Evolutionary conservation across 2,797 vertebrate species (phyloP).

Genomic region (Odontamblyopus rebecca): DNA sequence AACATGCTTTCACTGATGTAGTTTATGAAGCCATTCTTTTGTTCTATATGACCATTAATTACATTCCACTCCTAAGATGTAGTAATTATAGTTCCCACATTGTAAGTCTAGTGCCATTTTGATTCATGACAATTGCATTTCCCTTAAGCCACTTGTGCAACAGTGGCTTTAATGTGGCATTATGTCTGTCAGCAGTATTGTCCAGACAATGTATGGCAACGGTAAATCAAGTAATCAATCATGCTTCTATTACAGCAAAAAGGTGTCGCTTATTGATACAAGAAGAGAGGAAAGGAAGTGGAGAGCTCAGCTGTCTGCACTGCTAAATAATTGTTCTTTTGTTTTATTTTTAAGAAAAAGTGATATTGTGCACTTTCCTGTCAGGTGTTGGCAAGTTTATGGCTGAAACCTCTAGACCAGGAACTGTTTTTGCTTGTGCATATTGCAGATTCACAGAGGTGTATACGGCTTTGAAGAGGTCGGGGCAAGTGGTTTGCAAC

Average conservation of each 20-base stretch:
- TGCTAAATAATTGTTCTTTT: not conserved
- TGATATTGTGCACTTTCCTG: not conserved
- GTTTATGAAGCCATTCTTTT: constrained; percentile 17
- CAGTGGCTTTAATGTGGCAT: constrained; percentile 40
- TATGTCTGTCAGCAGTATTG: constrained; percentile 64
- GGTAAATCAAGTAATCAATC: constrained; percentile 65
- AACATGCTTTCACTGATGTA: constrained; percentile 21
- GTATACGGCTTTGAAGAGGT: not conserved
- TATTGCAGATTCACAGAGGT: not conserved
- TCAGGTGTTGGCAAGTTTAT: not conserved
- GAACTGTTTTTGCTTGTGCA: not conserved
- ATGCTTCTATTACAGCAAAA: constrained; percentile 53
- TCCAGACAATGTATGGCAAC: constrained; percentile 55
- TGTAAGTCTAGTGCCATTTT: constrained; percentile 13
- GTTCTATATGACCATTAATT: not conserved
- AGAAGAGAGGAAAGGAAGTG: constrained; percentile 3
- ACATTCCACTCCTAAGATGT: not conserved
- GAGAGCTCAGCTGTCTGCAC: not conserved
- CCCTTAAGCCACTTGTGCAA: constrained; percentile 19
- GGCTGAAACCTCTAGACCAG: not conserved
- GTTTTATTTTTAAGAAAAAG: not conserved
- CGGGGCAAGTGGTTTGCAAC: constrained; percentile 36
- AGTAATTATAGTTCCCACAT: constrained; percentile 7
- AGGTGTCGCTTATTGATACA: constrained; percentile 24
- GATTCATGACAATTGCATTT: constrained; percentile 23